A percentile compares a stretch with the other conserved stretches of the same genome.
These are phyloP conservation scores for Nephrotoma guestfalica DNA, from an alignment of 2,888 invertebrate genomes.

Conservation along the genomic window DNA sequence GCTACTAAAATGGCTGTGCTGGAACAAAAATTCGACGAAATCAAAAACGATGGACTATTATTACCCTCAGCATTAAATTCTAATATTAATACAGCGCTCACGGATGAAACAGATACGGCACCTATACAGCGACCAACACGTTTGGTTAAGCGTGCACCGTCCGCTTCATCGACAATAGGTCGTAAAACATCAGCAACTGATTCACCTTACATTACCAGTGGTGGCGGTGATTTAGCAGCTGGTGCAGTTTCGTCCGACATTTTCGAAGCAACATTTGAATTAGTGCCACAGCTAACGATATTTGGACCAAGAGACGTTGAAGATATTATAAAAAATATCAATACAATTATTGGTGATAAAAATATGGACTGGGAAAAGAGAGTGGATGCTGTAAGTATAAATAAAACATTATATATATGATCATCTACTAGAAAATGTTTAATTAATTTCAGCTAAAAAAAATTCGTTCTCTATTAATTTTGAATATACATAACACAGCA, in stretches of 20 bases:
- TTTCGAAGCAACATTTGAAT: conserved; percentile 74
- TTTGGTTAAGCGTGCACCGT: conserved; percentile 33
- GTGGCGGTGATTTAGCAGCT: conserved; percentile 36
- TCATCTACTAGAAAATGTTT: not conserved
- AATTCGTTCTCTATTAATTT: conserved; percentile 65
- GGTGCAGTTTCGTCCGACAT: conserved; percentile 83
- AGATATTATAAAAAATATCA: conserved; percentile 60
- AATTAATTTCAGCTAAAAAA: conserved; percentile 56
- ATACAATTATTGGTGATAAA: conserved; percentile 61
- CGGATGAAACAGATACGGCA: conserved; percentile 35
- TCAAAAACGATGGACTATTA: conserved; percentile 61
- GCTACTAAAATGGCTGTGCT: conserved; percentile 54
- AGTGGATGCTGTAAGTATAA: conserved; percentile 61
- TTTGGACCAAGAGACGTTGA: conserved; percentile 74
- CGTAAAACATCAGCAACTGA: conserved; percentile 22
- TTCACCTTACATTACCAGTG: conserved; percentile 9
- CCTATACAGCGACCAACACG: conserved; percentile 30
- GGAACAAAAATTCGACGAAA: conserved; percentile 76
- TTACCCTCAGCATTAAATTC: conserved; percentile 48
- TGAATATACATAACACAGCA: conserved; percentile 56
- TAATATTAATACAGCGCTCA: conserved; percentile 15
- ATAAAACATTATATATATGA: conserved; percentile 12
- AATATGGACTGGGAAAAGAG: conserved; percentile 89
- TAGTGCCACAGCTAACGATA: conserved; percentile 65
- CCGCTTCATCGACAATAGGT: conserved; percentile 23